phyloP scores from a whole-genome alignment of 2,888 invertebrate genomes.

The Hipparchia semele region DNA sequence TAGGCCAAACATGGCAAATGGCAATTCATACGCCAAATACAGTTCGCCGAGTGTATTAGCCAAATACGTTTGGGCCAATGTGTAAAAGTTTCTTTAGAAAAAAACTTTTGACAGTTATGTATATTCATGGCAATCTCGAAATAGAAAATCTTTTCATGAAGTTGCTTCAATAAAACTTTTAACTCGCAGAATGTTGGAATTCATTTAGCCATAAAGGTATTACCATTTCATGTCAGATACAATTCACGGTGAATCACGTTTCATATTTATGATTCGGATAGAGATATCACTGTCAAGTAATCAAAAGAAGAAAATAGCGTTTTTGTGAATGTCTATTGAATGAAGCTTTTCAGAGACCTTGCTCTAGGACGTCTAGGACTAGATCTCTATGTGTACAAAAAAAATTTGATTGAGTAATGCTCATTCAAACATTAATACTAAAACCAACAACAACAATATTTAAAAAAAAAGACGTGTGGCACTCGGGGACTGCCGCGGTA shows the following conservation, averaged over 20 bases:
- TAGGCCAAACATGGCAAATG: no score
- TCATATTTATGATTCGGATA: conserved; percentile 6
- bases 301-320: neutral
- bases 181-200: conserved; percentile 8
- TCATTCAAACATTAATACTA: no score
- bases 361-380: neutral
- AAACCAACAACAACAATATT: no score
- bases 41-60: no score
- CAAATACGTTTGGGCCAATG: no score
- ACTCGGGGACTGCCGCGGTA: no score
- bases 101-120: neutral
- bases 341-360: neutral
- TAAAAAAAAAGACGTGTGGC: no score
- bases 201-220: conserved; percentile 7
- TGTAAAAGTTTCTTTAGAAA: neutral
- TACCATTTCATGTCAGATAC: conserved; percentile 6
- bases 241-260: conserved; percentile 5
- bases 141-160: conserved; percentile 13
- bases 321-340: neutral
- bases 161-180: conserved; percentile 17
- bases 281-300: conserved; percentile 12
- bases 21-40: no score
- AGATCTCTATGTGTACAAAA: no score
- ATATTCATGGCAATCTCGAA: conserved; percentile 7
- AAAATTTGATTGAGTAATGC: no score